Evolutionary conservation across 2,113 vertebrate genomes (phyloP).

Genomic region (Melanocharis versteri): DNA sequence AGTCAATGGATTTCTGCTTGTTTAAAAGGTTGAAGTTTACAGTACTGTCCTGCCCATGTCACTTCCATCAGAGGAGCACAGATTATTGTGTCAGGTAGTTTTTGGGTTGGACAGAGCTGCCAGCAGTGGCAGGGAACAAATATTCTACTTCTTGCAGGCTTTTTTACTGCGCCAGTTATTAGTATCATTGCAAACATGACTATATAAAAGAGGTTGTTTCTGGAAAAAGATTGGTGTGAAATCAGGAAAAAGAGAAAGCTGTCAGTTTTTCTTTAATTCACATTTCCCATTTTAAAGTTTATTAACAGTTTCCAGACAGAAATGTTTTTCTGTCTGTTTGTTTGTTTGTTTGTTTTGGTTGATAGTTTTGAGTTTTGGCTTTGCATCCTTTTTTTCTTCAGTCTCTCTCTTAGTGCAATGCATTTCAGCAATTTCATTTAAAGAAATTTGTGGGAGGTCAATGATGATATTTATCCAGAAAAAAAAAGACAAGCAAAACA

Average conservation of each 20-base stretch:
- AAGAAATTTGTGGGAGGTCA: not conserved
- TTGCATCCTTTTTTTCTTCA: not conserved
- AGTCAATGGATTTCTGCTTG: not conserved
- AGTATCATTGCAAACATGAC: not conserved
- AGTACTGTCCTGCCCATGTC: not conserved
- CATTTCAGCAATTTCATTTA: not conserved
- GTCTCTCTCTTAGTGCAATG: not conserved
- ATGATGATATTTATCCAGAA: not conserved
- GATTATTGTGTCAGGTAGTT: fast-evolving
- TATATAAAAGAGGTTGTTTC: not conserved
- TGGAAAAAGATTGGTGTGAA: not conserved
- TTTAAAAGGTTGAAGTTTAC: not conserved
- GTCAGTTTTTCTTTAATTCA: not conserved
- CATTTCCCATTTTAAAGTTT: not conserved
- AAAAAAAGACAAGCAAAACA: not conserved
- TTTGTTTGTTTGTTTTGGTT: not conserved
- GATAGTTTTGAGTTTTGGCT: not conserved
- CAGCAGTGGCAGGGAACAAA: not conserved
- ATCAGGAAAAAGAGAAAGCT: not conserved
- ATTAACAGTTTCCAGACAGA: not conserved
- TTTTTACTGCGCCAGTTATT: not conserved
- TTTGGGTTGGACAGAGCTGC: not conserved
- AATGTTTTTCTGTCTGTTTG: too few species aligned
- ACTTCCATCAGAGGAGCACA: not conserved
- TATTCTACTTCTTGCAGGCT: not conserved